Evolutionary conservation across 2,113 vertebrate species (phyloP).

Genomic region (Boulengeromyrus knoepffleri): DNA sequence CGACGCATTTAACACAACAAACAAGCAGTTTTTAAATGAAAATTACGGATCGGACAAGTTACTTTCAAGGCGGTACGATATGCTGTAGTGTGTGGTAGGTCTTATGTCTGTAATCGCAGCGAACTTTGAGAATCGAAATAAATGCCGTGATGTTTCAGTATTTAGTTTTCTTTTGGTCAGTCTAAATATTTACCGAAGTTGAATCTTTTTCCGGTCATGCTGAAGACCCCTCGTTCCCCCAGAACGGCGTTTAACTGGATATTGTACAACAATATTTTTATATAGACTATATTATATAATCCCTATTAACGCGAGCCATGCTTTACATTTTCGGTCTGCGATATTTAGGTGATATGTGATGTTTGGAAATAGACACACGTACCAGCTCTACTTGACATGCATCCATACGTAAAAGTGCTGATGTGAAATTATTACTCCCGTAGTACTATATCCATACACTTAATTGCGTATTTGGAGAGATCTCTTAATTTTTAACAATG

Average conservation of each 20-base stretch:
- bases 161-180: not conserved
- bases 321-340: not conserved
- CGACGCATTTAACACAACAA: not conserved
- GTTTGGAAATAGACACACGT: not conserved
- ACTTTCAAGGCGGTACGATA: not conserved
- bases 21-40: not conserved
- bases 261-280: not conserved
- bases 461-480: not conserved
- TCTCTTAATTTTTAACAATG: not conserved
- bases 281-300: not conserved
- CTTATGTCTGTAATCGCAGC: not conserved
- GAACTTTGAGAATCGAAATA: not conserved
- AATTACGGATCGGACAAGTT: not conserved
- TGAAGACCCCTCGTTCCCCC: not conserved
- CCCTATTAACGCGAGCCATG: not conserved
- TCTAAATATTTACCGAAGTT: not conserved
- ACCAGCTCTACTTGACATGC: not conserved
- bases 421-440: not conserved
- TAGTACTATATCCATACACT: not conserved
- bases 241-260: not conserved
- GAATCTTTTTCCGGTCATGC: not conserved
- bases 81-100: not conserved
- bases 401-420: not conserved
- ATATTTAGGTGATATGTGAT: not conserved
- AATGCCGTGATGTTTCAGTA: not conserved